phyloP scores from a whole-genome alignment of 2,797 vertebrate genomes.

The Parauchenoglanis punctatus region DNA sequence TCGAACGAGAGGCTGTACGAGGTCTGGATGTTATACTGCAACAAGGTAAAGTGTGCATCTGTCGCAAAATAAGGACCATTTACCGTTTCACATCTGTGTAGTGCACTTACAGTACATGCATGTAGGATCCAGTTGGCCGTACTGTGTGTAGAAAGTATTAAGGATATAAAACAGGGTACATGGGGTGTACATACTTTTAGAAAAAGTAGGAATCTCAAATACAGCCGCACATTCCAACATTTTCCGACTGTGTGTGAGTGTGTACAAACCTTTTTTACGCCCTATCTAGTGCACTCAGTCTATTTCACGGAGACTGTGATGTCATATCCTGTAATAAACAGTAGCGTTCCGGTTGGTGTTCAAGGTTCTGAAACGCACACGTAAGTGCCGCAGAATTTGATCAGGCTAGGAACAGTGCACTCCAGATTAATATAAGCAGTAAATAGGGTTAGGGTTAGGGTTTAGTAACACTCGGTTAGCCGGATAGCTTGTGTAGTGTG shows the following conservation, averaged over 20 bases:
- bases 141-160: neutral
- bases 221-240: neutral
- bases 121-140: neutral
- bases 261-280: neutral
- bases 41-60: constrained; percentile 79
- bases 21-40: constrained; percentile 98
- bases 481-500: neutral
- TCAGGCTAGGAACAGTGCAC: neutral
- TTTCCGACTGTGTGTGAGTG: neutral
- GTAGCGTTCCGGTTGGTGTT: too few species aligned
- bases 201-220: neutral
- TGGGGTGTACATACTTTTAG: constrained; percentile 2
- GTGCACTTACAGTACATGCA: neutral
- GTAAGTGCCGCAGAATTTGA: neutral
- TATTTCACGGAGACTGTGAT: neutral
- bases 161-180: neutral
- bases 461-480: neutral
- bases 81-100: neutral
- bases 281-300: neutral
- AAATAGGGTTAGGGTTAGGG: too few species aligned
- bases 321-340: neutral
- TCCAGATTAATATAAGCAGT: neutral
- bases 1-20: constrained; percentile 95
- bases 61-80: neutral
- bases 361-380: neutral